These are phyloP conservation scores for Solea solea DNA, from an alignment of 2,113 vertebrate genomes.

Conservation along the genomic window DNA sequence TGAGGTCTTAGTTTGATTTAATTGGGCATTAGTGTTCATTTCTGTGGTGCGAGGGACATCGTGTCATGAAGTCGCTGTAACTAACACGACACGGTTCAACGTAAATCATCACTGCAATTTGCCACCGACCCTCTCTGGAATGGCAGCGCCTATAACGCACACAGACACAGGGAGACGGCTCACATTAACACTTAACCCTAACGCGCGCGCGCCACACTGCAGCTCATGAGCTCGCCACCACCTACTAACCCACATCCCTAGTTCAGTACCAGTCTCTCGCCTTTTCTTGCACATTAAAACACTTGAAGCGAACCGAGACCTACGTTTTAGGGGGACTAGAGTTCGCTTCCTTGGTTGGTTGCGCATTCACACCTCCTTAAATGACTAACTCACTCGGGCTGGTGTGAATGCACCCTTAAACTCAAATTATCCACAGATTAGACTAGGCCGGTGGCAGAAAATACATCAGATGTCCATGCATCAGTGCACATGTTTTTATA, in stretches of 20 bases:
- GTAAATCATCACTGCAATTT: constrained; percentile 67
- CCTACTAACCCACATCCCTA: constrained; percentile 61
- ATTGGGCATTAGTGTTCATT: constrained; percentile 73
- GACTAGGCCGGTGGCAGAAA: too few relatives aligned
- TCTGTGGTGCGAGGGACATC: constrained; percentile 52
- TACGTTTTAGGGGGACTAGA: too few relatives aligned
- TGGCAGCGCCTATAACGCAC: constrained; percentile 48
- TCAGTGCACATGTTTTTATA: too few relatives aligned
- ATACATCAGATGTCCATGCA: too few relatives aligned
- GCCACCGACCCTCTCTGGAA: constrained; percentile 52
- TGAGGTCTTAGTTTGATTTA: constrained; percentile 60
- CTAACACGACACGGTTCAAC: constrained; percentile 74
- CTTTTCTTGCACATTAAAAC: constrained; percentile 30
- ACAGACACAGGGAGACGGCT: constrained; percentile 36
- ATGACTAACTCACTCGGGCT: too few relatives aligned
- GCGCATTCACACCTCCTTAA: too few relatives aligned
- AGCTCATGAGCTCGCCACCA: constrained; percentile 21
- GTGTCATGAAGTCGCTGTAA: constrained; percentile 63
- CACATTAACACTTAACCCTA: constrained; percentile 48
- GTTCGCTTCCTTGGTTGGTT: too few relatives aligned
- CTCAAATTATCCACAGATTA: too few relatives aligned
- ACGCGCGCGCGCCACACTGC: constrained; percentile 15
- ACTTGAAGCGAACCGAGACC: too few relatives aligned
- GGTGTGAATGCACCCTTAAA: too few relatives aligned
- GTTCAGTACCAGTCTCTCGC: constrained; percentile 21